A percentile compares a stretch with the other conserved stretches of the same genome.
Evolutionary conservation across 2,113 vertebrate genomes (phyloP).

Genomic region (Rynchops niger): DNA sequence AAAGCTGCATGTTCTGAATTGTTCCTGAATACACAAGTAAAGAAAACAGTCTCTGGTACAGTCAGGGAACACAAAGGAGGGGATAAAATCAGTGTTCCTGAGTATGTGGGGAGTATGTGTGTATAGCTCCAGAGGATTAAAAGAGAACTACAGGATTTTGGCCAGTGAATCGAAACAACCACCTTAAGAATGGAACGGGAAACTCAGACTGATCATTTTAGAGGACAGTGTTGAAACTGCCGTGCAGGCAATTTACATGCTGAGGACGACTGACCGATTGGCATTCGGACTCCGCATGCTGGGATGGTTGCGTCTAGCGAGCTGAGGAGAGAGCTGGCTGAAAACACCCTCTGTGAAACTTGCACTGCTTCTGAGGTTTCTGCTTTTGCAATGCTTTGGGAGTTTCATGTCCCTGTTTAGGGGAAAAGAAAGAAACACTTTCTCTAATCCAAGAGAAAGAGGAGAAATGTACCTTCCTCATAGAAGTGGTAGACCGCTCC

Average conservation of each 20-base stretch:
- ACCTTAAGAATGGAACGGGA: not conserved
- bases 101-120: not conserved
- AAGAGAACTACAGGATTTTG: not conserved
- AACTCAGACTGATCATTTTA: not conserved
- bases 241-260: not conserved
- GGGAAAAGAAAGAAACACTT: not conserved
- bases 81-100: not conserved
- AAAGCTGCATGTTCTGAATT: not conserved
- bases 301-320: not conserved
- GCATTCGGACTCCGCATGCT: not conserved
- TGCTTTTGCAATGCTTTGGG: not conserved
- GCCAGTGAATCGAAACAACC: not conserved
- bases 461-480: not conserved
- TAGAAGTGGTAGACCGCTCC: not conserved
- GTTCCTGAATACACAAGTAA: not conserved
- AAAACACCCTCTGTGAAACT: not conserved
- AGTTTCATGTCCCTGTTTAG: not conserved
- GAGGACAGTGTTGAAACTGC: not conserved
- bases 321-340: not conserved
- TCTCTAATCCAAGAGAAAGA: not conserved
- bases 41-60: not conserved
- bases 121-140: not conserved
- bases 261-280: not conserved
- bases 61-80: not conserved
- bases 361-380: not conserved